Evolutionary conservation across 2,113 vertebrate genomes (phyloP).

Genomic region (Petroica traversi): DNA sequence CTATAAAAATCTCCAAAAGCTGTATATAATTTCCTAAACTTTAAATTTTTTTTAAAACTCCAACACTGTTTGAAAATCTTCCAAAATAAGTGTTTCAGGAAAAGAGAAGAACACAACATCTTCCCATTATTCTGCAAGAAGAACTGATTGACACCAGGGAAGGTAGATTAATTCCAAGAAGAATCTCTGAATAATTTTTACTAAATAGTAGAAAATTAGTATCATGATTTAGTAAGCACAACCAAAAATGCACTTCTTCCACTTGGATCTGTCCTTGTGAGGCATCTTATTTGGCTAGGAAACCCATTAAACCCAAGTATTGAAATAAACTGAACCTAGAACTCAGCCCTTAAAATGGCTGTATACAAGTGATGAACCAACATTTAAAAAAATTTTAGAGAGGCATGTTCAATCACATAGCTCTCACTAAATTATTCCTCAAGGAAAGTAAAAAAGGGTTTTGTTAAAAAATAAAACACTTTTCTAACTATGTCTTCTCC

Average conservation of each 20-base stretch:
- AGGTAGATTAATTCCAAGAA: not conserved
- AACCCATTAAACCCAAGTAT: not conserved
- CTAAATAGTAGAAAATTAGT: not conserved
- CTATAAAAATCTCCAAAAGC: not conserved
- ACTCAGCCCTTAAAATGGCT: not conserved
- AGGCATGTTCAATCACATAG: not conserved
- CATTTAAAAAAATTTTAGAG: not conserved
- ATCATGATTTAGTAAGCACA: not conserved
- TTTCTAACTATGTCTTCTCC: not conserved
- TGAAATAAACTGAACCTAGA: not conserved
- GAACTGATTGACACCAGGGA: not conserved
- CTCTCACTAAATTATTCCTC: not conserved
- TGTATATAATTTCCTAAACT: not conserved
- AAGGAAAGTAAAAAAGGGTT: not conserved
- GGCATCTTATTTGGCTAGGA: not conserved
- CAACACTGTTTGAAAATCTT: not conserved
- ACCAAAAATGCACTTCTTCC: not conserved
- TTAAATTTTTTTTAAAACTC: not conserved
- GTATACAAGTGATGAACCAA: not conserved
- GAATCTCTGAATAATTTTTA: too few relatives aligned
- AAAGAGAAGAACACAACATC: not conserved
- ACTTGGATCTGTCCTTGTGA: not conserved
- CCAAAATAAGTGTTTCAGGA: not conserved
- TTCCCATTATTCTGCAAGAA: not conserved
- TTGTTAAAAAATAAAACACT: not conserved